Evolutionary conservation across 1,140 invertebrate genomes (phyloP), one percentile per base, ranked within the genome.

Genomic region (Lepidurus arcticus): DNA sequence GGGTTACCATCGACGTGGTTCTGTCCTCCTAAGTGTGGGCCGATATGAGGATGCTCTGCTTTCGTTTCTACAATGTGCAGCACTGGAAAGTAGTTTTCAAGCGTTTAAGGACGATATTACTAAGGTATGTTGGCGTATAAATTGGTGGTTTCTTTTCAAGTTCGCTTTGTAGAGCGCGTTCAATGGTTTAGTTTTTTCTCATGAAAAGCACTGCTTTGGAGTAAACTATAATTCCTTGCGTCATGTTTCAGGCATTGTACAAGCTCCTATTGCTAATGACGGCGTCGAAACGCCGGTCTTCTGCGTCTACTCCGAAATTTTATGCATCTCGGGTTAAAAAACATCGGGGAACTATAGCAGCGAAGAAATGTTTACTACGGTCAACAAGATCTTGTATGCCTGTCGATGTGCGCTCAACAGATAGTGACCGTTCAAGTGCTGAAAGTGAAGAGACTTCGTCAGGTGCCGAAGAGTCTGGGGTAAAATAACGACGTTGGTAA

Each of bases 41-140:
- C 86, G 88, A 34, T 87, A 89, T 84, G 91, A 92, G 82, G 92
- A 92, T 81, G 90, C 91, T 16, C 85, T 92, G 73, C 85, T 90
- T 44, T 87, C 89, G 9, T 87, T 90, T 77, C 88, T 90, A 77
- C 85, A 90, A 44, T 90, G 89, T 81, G 86, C 89, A 16, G 88
- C 88, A 6, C 85, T 92, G 43, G 84, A 74, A 47, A 42, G 44
- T 26, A 34, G 65, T n/a, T 26, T 73, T 21, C 42, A n/a, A 9
- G 76, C 45, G 16, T 76, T 80, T 11, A 6, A 43, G 16, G 79
- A 77, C n/a, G 79, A 80, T 21, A 74, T 80, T 34, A 74, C 76
- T 16, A 80, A 80, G 21, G 79, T 80, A 80, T 73, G 26, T 34
- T 34, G 3, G 2, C 34, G 4, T 34, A 34, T 34, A 34, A 7